These are phyloP conservation scores for Heliopora coerulea DNA, from an alignment of 92 coral and sea anemone species.

Conservation along the genomic window DNA sequence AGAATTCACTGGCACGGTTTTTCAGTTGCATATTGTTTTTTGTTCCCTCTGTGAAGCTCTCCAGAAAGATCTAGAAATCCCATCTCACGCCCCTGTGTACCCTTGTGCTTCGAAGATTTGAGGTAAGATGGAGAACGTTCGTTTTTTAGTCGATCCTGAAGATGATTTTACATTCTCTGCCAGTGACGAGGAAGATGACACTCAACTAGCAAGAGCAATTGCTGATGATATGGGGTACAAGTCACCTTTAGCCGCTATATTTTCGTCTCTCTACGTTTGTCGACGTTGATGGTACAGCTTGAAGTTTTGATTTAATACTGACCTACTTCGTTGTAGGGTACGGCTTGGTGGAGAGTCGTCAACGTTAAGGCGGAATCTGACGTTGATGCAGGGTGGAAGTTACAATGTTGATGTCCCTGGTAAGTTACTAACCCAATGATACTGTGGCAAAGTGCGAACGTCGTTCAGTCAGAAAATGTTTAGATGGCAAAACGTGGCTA, in stretches of 20 bases:
- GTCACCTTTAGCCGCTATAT: neutral
- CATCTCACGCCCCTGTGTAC: too few species aligned
- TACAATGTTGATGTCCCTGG: constrained; percentile 61
- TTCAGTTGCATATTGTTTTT: too few species aligned
- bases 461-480: too few species aligned
- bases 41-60: too few species aligned
- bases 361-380: constrained; percentile 80
- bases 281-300: neutral
- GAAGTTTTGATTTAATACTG: neutral
- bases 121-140: neutral
- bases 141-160: constrained; percentile 72
- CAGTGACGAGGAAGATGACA: constrained; percentile 97
- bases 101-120: too few species aligned
- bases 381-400: constrained; percentile 97
- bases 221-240: constrained; percentile 99
- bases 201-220: constrained; percentile 86
- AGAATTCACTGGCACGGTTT: too few species aligned
- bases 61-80: too few species aligned
- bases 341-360: constrained; percentile 70
- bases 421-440: too few species aligned
- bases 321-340: constrained; percentile 46
- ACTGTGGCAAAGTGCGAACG: too few species aligned
- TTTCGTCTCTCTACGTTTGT: neutral
- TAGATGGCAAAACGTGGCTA: too few species aligned
- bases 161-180: constrained; percentile 94